phyloP scores from a whole-genome alignment of 2,797 vertebrate genomes.

The Coendou prehensilis region DNA sequence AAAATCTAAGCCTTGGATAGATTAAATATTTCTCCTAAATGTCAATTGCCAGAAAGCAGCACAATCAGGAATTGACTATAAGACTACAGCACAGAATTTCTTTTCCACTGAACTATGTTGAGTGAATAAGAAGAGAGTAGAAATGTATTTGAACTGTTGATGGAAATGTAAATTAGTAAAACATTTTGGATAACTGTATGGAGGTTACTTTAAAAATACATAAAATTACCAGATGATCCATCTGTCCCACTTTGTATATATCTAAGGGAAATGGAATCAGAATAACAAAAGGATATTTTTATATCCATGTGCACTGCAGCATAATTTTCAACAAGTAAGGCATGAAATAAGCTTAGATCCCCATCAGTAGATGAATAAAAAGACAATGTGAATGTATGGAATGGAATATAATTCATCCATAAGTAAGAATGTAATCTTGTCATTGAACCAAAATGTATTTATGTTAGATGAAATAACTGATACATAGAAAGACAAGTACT shows the following conservation, averaged over 20 bases:
- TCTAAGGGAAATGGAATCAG: background rate
- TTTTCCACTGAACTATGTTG: background rate
- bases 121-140: background rate
- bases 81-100: background rate
- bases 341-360: background rate
- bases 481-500: background rate
- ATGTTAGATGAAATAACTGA: background rate
- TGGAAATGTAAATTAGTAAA: background rate
- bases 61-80: background rate
- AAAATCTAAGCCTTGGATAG: background rate
- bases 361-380: background rate
- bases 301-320: background rate
- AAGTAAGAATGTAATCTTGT: background rate
- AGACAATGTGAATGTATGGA: background rate
- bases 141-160: background rate
- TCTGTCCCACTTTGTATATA: background rate
- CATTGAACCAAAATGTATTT: background rate
- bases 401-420: background rate
- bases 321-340: background rate
- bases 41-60: background rate
- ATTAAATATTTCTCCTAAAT: background rate
- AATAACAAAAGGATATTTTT: background rate
- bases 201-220: background rate
- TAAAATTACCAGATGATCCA: too few relatives aligned
- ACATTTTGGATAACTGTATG: background rate